phyloP scores from a whole-genome alignment of 2,888 invertebrate genomes.

The Eilema sororculum region DNA sequence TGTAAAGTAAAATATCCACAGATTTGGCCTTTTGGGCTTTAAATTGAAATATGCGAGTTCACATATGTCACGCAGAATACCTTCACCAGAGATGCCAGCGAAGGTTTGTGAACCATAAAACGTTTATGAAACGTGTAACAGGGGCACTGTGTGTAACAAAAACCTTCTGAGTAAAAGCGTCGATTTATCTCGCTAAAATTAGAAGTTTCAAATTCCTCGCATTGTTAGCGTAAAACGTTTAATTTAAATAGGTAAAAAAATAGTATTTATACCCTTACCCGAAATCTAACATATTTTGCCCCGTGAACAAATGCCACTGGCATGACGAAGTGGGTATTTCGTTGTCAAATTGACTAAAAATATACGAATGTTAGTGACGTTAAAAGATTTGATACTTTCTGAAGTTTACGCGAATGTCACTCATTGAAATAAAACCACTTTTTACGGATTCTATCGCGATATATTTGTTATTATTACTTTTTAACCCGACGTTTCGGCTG shows the following conservation, averaged over 20 bases:
- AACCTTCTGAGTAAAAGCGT: neutral
- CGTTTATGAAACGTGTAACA: constrained; percentile 39
- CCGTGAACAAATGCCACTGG: too few species aligned
- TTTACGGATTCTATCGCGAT: too few species aligned
- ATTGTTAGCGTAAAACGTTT: neutral
- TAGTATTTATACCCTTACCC: too few species aligned
- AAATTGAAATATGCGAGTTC: constrained; percentile 27
- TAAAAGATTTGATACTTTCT: too few species aligned
- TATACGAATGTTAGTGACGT: too few species aligned
- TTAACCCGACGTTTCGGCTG: too few species aligned
- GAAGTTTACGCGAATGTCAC: too few species aligned
- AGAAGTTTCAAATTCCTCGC: constrained; percentile 16
- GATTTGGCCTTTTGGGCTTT: constrained; percentile 20
- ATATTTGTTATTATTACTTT: too few species aligned
- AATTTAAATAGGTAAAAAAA: neutral
- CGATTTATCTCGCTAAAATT: constrained; percentile 13
- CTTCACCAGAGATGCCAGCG: constrained; percentile 38
- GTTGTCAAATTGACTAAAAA: too few species aligned
- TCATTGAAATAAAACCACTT: too few species aligned
- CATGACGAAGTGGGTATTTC: too few species aligned
- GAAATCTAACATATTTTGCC: too few species aligned
- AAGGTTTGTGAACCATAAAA: constrained; percentile 42
- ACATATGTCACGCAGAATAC: constrained; percentile 28
- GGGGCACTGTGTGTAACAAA: constrained; percentile 2
- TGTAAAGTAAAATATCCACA: constrained; percentile 27